These are phyloP conservation scores for Galeopterus variegatus DNA, from an alignment of 2,113 vertebrate species.

Conservation along the genomic window DNA sequence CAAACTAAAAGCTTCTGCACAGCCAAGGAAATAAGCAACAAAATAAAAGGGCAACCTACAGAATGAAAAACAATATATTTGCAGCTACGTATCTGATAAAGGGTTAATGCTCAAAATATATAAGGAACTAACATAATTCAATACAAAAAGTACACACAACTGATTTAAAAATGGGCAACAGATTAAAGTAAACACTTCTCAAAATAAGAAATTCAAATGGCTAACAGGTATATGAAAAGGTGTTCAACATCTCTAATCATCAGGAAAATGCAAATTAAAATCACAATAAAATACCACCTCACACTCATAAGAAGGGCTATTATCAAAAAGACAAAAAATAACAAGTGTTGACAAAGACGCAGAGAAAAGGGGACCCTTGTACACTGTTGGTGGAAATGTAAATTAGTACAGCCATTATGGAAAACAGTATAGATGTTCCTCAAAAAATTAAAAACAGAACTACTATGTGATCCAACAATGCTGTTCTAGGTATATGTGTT, in stretches of 20 bases:
- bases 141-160: background rate
- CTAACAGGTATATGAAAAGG: background rate
- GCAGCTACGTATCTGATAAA: background rate
- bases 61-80: background rate
- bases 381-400: background rate
- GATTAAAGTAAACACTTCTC: background rate
- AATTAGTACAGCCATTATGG: background rate
- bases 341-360: background rate
- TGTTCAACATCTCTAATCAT: background rate
- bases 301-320: background rate
- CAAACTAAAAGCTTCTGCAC: background rate
- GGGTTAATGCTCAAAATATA: background rate
- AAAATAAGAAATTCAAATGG: background rate
- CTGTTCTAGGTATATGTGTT: background rate
- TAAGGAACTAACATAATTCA: background rate
- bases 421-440: background rate
- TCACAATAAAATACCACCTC: background rate
- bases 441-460: background rate
- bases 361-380: background rate
- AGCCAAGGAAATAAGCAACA: background rate
- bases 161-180: background rate
- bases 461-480: background rate
- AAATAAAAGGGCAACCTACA: background rate
- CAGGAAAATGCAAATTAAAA: background rate
- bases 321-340: background rate